These are phyloP conservation scores for Melitaea athalia DNA, from an alignment of 2,888 invertebrate species.

Conservation along the genomic window DNA sequence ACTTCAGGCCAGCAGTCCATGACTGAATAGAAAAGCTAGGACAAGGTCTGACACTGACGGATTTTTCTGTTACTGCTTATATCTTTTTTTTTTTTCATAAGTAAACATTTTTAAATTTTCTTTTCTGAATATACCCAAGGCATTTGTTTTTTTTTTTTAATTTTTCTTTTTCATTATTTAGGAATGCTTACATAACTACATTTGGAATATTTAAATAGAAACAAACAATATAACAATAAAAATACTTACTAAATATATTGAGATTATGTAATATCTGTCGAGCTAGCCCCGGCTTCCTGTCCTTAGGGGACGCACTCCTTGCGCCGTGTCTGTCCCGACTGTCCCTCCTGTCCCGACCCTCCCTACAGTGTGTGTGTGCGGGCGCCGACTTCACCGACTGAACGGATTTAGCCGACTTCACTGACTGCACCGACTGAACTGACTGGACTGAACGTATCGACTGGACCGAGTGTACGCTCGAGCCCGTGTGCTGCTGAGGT, in stretches of 20 bases:
- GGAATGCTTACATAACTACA: no score
- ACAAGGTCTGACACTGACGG: no score
- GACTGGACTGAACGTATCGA: constrained; percentile 50
- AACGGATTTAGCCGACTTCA: constrained; percentile 36
- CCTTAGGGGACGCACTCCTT: constrained; percentile 63
- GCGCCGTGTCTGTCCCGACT: constrained; percentile 48
- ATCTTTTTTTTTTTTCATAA: no score
- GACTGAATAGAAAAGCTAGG: no score
- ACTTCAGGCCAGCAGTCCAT: no score
- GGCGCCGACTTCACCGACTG: constrained; percentile 41
- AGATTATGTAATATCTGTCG: constrained; percentile 90
- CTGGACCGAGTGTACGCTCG: constrained; percentile 68
- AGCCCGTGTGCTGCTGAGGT: constrained; percentile 76
- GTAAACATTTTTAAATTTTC: no score
- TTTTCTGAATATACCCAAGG: no score
- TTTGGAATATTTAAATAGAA: no score
- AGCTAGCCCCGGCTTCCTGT: constrained; percentile 81
- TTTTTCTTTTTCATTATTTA: no score
- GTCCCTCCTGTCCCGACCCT: constrained; percentile 42
- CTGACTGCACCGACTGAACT: constrained; percentile 41
- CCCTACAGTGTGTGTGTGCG: constrained; percentile 11
- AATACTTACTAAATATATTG: constrained; percentile 87
- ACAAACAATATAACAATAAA: not conserved
- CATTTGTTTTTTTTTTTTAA: no score
- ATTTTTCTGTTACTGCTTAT: no score